Conservation (phyloP, 2,113 vertebrate species). For the Tenrec ecaudatus region DNA sequence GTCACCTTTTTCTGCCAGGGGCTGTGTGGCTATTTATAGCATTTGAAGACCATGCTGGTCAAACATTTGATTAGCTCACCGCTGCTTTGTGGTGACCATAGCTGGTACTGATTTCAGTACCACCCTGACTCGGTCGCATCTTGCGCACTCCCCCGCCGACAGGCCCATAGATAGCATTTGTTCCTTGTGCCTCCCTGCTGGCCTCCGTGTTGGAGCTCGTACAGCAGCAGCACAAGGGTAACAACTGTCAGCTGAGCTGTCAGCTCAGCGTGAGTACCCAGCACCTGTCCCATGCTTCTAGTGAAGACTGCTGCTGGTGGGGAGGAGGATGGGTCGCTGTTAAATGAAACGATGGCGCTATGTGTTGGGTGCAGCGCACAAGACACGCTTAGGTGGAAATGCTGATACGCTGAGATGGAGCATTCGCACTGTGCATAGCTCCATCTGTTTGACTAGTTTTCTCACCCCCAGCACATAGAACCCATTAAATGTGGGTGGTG, state of each 20-base stretch:
- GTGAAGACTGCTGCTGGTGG: neutral
- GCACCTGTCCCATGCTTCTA: neutral
- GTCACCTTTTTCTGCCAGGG: too few relatives aligned
- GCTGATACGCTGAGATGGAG: constrained; percentile 56
- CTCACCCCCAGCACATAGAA: too few relatives aligned
- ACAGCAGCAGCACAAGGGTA: neutral
- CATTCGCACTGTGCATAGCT: neutral
- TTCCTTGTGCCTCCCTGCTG: neutral
- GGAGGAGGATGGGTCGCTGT: constrained; percentile 53
- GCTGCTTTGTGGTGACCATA: too few relatives aligned
- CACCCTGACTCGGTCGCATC: neutral
- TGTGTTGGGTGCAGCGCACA: constrained; percentile 58
- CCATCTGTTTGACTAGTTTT: too few relatives aligned
- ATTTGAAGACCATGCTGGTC: too few relatives aligned
- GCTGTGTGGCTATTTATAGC: too few relatives aligned
- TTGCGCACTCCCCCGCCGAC: neutral
- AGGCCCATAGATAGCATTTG: neutral
- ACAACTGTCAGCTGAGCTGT: too few relatives aligned
- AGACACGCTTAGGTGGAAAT: constrained; percentile 34
- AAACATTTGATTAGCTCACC: too few relatives aligned
- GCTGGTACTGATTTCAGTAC: too few relatives aligned
- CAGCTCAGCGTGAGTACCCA: neutral
- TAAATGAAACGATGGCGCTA: constrained; percentile 49
- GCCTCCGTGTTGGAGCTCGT: neutral
- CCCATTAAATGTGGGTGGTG: too few relatives aligned